Conservation (phyloP, 2,888 invertebrate genomes). For the Hirtodrosophila duncani region DNA sequence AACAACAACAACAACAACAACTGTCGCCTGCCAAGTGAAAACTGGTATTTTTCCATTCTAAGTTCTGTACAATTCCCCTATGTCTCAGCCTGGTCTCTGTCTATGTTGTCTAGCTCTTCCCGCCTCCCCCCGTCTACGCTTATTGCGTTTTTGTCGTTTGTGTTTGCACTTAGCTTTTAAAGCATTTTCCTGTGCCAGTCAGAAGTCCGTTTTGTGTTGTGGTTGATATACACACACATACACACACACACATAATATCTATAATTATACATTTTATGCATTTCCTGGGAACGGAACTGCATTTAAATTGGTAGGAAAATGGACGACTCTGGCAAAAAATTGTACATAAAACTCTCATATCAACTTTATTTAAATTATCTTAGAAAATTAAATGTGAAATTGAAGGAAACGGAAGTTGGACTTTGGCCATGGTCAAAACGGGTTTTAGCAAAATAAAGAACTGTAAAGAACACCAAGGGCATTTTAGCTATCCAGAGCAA, state of each 20-base stretch:
- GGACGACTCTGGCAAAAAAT: constrained; percentile 5
- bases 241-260: constrained; percentile 53
- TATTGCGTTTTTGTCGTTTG: constrained; percentile 34
- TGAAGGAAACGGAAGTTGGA: constrained; percentile 59
- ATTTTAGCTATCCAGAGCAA: no score
- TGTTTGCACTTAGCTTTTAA: constrained; percentile 34
- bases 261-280: constrained; percentile 54
- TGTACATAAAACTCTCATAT: constrained; percentile 21
- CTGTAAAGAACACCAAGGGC: no score
- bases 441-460: constrained; percentile 18
- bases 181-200: constrained; percentile 38
- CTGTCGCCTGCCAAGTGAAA: constrained; percentile 16
- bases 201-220: constrained; percentile 6
- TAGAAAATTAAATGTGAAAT: constrained; percentile 26
- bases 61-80: no score
- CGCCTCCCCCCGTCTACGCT: background rate
- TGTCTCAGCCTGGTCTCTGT: background rate
- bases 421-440: background rate
- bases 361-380: constrained; percentile 34
- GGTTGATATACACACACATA: background rate
- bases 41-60: constrained; percentile 45
- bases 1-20: background rate
- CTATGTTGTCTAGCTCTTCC: background rate
- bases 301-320: constrained; percentile 10
- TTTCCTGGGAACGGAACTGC: constrained; percentile 37